Percentiles rank a stretch among this genome's conserved stretches.
Evolutionary conservation across 2,113 vertebrate species (phyloP).

Genomic region (Gallinago paraguaiae): DNA sequence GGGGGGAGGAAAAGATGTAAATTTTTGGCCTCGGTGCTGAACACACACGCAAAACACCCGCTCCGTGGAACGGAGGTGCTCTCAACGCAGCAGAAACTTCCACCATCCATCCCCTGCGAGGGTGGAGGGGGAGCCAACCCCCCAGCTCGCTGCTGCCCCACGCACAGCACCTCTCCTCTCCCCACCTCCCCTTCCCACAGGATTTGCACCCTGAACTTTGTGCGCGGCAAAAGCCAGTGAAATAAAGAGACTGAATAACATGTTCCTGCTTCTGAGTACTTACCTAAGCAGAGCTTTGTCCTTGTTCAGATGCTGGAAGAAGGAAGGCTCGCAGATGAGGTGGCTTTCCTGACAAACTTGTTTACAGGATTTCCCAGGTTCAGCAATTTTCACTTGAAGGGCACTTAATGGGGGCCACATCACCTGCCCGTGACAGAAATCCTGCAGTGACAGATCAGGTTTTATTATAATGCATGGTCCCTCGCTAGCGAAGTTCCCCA

Average conservation of each 20-base stretch:
- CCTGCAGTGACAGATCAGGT: conserved; percentile 73
- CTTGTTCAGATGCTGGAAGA: conserved; percentile 99
- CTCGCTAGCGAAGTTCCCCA: not conserved
- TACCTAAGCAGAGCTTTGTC: conserved; percentile 90
- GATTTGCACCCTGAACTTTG: too few relatives aligned
- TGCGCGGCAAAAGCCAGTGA: fast-evolving
- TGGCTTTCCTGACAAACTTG: conserved; percentile 97
- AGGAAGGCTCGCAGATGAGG: conserved; percentile 97
- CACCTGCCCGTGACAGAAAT: conserved; percentile 98
- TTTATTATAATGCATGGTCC: not conserved
- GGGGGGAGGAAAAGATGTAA: not conserved
- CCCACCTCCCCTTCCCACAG: too few relatives aligned
- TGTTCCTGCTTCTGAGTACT: not conserved
- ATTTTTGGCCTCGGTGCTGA: not conserved
- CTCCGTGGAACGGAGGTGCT: fast-evolving
- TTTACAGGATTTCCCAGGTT: conserved; percentile 90
- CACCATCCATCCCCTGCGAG: not conserved
- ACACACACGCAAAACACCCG: not conserved
- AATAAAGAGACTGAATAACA: not conserved
- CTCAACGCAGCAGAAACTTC: not conserved
- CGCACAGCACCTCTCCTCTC: not conserved
- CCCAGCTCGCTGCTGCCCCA: not conserved
- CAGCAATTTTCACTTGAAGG: conserved; percentile 91
- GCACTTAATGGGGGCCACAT: conserved; percentile 96
- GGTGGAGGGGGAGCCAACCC: not conserved